Base-by-base conservation (phyloP, 2,888 invertebrate genomes). In the Nipponacmea schrenckii region DNA sequence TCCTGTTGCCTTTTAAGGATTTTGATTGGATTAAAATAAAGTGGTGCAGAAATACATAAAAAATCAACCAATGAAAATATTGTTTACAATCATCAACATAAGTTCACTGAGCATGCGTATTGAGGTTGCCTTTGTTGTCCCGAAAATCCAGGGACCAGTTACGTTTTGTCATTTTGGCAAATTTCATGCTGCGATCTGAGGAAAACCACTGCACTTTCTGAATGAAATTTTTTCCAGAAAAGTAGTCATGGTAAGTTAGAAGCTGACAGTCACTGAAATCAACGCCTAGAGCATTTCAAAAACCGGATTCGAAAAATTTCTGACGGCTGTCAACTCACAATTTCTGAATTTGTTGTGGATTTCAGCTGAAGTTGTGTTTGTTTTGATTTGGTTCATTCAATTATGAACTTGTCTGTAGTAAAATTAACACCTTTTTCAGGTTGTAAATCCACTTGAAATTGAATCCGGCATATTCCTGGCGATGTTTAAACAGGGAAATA, bases 71-170 rank as follows among this genome's bases (percentile, higher is more conserved):
- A 83, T 82, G 74, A 75, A 63, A 76, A 66, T 67, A 62, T 56
- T 45, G 67, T 64, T 76, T 69, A 71, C 68, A 69, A 65, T 56
- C 66, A 56, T 63, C 62, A 50, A 48, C 64, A 62, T 67, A 64
- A 70, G 69, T 73, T 77, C 76, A 74, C 68, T 56, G 67, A 79
- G 80, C 83, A 82, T 79, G 83, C 82, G 81, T 70, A 75, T 2
- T 70, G 39, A 27, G 46, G 65, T 71, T 66, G 76, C 73, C 77
- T 77, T 77, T 81, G 79, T 81, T 82, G 77, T 79, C 79, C 76
- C 76, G 68, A 73, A 76, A 73, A 82, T 80, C 80, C 77, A 77
- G 81, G 82, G 77, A 76, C 80, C 81, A 69, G 24, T 20, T 24
- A 56, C 56, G 24, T 56, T 56, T 56, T 24, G 14, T 24, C 56